Conservation (phyloP, 2,888 invertebrate species). For the Sinohyriopsis cumingii region DNA sequence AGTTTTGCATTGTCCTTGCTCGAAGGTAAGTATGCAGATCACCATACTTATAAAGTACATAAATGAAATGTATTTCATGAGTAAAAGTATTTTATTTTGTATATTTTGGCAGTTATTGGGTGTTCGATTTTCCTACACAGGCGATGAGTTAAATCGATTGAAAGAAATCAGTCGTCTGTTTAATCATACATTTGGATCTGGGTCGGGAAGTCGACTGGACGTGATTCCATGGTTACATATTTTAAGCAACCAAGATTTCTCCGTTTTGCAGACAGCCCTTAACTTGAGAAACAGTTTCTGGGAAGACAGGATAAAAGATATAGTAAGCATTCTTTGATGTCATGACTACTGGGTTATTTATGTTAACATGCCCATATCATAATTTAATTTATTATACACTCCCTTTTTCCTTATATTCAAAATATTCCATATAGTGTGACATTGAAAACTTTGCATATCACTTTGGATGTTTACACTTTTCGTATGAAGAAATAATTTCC, state of each 20-base stretch:
- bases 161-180: slow-evolving; percentile 48
- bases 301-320: slow-evolving; percentile 14
- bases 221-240: slow-evolving; percentile 55
- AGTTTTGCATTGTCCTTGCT: too few relatives aligned
- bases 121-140: slow-evolving; percentile 32
- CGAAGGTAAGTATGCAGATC: too few relatives aligned
- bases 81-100: background rate
- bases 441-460: too few relatives aligned
- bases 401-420: too few relatives aligned
- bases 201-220: slow-evolving; percentile 53
- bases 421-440: too few relatives aligned
- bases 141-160: slow-evolving; percentile 34
- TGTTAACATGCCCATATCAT: too few relatives aligned
- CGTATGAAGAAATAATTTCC: too few relatives aligned
- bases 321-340: background rate
- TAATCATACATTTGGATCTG: slow-evolving; percentile 57
- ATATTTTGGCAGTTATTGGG: slow-evolving; percentile 45
- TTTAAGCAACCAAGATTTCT: slow-evolving; percentile 35
- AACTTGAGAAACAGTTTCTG: slow-evolving; percentile 52
- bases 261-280: slow-evolving; percentile 46
- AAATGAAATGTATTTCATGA: too few relatives aligned
- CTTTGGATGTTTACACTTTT: too few relatives aligned
- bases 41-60: too few relatives aligned
- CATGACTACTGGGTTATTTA: too few relatives aligned
- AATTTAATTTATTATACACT: too few relatives aligned